A percentile compares a stretch with the other conserved stretches of the same genome.
These are phyloP conservation scores for Aspidiotus rigidus DNA, from an alignment of 2,888 invertebrate genomes.

Conservation along the genomic window DNA sequence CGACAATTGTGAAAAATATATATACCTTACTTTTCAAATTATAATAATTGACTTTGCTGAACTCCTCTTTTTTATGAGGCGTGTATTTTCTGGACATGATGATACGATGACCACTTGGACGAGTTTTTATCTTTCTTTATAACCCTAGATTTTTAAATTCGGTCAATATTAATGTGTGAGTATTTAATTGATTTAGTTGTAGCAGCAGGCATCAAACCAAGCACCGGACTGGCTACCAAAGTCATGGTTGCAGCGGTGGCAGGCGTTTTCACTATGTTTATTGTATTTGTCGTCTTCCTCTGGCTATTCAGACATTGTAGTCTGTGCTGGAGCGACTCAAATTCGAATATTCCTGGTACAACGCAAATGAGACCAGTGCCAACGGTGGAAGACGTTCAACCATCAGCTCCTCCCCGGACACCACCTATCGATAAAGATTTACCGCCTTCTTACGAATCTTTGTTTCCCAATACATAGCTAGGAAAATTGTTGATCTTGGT, in stretches of 20 bases:
- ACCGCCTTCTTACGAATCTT: conserved; percentile 50
- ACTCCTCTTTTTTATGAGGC: no score
- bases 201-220: conserved; percentile 13
- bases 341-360: conserved; percentile 37
- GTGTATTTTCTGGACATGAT: no score
- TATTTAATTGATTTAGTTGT: not conserved
- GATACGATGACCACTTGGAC: no score
- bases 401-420: conserved; percentile 43
- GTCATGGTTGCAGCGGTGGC: conserved; percentile 36
- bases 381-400: conserved; percentile 40
- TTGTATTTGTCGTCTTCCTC: conserved; percentile 36
- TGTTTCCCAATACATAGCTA: conserved; percentile 45
- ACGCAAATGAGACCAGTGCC: conserved; percentile 39
- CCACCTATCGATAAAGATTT: conserved; percentile 48
- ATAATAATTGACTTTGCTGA: no score
- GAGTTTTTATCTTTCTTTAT: no score
- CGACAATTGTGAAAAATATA: no score
- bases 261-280: conserved; percentile 36
- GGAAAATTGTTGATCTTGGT: not conserved
- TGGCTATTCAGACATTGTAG: conserved; percentile 36
- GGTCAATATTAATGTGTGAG: no score
- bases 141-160: no score
- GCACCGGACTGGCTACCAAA: conserved; percentile 35
- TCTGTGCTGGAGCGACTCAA: conserved; percentile 42
- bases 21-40: no score